Conservation (phyloP, 2,888 invertebrate genomes). For the Agrilus mali region DNA sequence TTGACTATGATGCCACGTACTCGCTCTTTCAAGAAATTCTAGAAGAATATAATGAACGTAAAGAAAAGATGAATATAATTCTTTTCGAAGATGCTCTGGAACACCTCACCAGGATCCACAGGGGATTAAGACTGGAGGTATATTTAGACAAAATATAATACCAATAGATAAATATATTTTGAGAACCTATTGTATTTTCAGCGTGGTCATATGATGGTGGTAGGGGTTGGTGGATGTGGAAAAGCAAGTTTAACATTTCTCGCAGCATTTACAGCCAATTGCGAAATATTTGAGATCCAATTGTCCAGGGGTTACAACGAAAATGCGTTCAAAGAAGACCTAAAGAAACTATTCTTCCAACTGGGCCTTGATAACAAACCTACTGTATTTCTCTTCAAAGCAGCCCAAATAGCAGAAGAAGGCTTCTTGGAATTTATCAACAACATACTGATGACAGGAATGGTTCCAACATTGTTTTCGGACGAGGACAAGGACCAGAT, state of each 20-base stretch:
- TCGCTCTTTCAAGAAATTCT: slow-evolving; percentile 81
- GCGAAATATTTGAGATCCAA: slow-evolving; percentile 69
- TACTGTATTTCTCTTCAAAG: slow-evolving; percentile 72
- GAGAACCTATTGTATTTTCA: too few species aligned
- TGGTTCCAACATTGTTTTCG: slow-evolving; percentile 73
- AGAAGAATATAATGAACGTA: slow-evolving; percentile 71
- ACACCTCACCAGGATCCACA: slow-evolving; percentile 77
- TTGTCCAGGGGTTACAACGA: slow-evolving; percentile 81
- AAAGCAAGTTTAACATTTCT: slow-evolving; percentile 71
- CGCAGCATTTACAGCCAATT: slow-evolving; percentile 73
- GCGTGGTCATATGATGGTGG: slow-evolving; percentile 65
- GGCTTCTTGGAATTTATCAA: slow-evolving; percentile 83
- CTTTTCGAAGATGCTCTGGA: slow-evolving; percentile 87
- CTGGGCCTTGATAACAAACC: slow-evolving; percentile 70
- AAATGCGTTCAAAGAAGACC: slow-evolving; percentile 69
- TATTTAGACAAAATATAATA: too few species aligned
- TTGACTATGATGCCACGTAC: slow-evolving; percentile 83
- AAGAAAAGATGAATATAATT: slow-evolving; percentile 64
- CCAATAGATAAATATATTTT: too few species aligned
- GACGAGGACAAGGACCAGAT: slow-evolving; percentile 84
- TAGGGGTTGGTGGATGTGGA: slow-evolving; percentile 84
- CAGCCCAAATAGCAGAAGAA: slow-evolving; percentile 70
- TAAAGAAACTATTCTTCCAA: slow-evolving; percentile 63
- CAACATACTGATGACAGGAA: slow-evolving; percentile 77
- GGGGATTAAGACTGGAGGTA: slow-evolving; percentile 58